Base-by-base conservation (phyloP, 2,113 vertebrate species). In the Hiodon alosoides region DNA sequence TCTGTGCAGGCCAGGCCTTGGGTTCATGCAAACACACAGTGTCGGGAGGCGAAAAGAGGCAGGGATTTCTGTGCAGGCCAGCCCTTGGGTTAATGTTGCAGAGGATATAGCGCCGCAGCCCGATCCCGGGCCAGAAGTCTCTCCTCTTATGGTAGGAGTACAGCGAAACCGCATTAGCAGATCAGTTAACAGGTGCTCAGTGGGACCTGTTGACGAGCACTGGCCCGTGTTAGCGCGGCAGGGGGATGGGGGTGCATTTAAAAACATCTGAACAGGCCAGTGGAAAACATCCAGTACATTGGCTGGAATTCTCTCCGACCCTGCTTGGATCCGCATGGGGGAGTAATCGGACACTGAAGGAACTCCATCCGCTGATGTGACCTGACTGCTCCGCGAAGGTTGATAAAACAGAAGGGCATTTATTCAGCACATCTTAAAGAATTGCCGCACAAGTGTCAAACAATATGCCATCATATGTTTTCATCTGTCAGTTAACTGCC, bases 131-230 rank as follows among this genome's bases (percentile, higher is more conserved):
- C 59, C 31, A 31, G 69, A 75, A 69, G 66, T 57, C 53, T 59
- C 52, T 68, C 58, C 66, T 47, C 59, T 75, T 75, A 50, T 59
- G 54, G 60, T 46, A n/a, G 31, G 62, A 14, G 54, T 66, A 59
- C 7, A 75, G 55, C 14, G 48, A 59, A 75, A 69, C 55, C 5
- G 54, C 65, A 75, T 75, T 75, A 75, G 66, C 73, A 75, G 65
- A 59, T 57, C 55, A 48, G 55, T 75, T 75, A 75, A 57, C 66
- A 48, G 73, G 53, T 59, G 73, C 66, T 75, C 53, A 52, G 11
- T 50, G 31, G 9, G 57, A 64, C 46, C 11, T 11, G 54, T 68
- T 59, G 66, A 57, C 55, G 65, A 46, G 14, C 46, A 16, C n/a
- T 4, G 57, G 70, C 65, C 66, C 7, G 54, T 65, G 55, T 58